Evolutionary conservation across 2,888 invertebrate genomes (phyloP), one percentile per base, ranked within the genome.

Genomic region (Idaea biselata): DNA sequence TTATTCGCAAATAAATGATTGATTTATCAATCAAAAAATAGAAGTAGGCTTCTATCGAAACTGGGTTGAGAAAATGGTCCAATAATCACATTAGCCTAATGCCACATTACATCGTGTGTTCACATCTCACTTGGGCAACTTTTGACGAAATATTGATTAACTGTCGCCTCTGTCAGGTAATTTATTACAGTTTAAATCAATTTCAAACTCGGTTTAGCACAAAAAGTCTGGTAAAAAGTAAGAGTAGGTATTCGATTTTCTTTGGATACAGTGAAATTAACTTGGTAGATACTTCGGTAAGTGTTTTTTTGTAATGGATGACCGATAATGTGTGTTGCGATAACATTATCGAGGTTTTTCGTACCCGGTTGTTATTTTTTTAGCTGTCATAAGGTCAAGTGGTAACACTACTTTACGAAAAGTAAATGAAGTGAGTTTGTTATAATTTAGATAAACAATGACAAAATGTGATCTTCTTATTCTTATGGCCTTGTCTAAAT

Each of bases 91-190:
- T 44, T 44, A 44, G 44, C 14, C 14, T 4, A 44, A 44, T 44
- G 44, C 7, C 44, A 44, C 44, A 44, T 11, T 11, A 44, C 8
- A 44, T 14, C 8, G 44, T 44, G 44, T 44, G 44, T 44, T 44
- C 44, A 16, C 44, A 17, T 44, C 58, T 66, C 64, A 69, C 68
- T 71, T 69, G 69, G 58, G 63, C 61, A 71, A 71, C 59, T 68
- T 65, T 69, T 67, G 68, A 69, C 66, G 67, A 69, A 69, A 69
- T 68, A 60, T 67, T 69, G 66, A 71, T 71, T 71, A 71, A 44
- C 66, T 69, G 69, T 68, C 68, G 59, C 59, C 61, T 62, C 54
- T 64, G 54, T 61, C 59, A 60, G 59, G 62, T 67, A 60, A 67
- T 65, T 60, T 65, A 64, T 65, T 68, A 65, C 62, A 58, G 57